Evolutionary conservation across 35 echinoderm and acorn worm species (phyloP).

Genomic region (Holothuria glaberrima): DNA sequence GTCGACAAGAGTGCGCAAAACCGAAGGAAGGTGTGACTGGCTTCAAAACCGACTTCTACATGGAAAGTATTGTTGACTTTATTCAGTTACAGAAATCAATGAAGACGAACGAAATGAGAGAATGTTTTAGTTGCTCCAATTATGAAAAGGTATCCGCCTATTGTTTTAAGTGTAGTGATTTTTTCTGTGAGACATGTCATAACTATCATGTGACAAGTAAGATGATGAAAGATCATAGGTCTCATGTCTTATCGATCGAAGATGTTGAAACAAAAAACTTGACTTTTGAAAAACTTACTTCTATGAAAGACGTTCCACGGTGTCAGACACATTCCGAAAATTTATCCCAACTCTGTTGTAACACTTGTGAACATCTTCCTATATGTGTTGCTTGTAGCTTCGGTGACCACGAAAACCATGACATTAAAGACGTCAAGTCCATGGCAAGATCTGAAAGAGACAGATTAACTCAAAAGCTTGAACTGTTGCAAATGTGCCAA

Average conservation of each 20-base stretch:
- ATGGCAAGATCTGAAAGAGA: not conserved
- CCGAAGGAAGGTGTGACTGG: not conserved
- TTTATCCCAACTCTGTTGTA: constrained; percentile 25
- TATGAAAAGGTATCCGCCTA: not conserved
- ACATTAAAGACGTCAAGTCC: not conserved
- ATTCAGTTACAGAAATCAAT: constrained; percentile 11
- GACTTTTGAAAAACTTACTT: not conserved
- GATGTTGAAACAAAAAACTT: not conserved
- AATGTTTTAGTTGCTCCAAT: not conserved
- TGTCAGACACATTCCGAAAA: constrained; percentile 15
- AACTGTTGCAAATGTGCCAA: not conserved
- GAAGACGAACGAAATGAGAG: not conserved
- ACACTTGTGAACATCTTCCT: not conserved
- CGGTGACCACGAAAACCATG: not conserved
- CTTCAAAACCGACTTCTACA: constrained; percentile 2
- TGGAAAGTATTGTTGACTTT: not conserved
- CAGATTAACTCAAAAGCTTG: not conserved
- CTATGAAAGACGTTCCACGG: constrained; percentile 3
- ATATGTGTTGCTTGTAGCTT: constrained; percentile 31
- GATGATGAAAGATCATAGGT: not conserved
- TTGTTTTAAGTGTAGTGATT: constrained; percentile 36
- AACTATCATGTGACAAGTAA: not conserved
- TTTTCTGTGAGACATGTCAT: constrained; percentile 25
- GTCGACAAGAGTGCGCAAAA: not conserved
- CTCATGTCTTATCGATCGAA: not conserved